Base-by-base conservation (phyloP, 2,113 vertebrate genomes). In the Varanus salvator region DNA sequence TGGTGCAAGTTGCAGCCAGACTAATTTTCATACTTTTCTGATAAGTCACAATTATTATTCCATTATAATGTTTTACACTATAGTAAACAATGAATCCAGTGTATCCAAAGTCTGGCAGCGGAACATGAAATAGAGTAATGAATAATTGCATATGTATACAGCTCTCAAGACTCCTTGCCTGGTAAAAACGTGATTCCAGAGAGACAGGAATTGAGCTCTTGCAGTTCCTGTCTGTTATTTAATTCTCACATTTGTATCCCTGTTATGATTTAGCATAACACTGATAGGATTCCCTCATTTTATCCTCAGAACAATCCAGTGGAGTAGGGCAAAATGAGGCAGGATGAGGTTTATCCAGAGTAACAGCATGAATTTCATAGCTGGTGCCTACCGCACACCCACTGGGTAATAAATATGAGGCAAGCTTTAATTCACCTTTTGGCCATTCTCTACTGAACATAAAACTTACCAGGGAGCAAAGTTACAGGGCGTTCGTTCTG, bases 41-140 rank as follows among this genome's bases (percentile, higher is more conserved):
- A 60, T 86, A 52, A 86, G n/a, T 86, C 85, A 86, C 71, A 86
- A 76, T 14, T 44, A 25, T 34, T 60, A 86, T 60, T 86, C 54
- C 7, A 54, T 54, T 44, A 34, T 34, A 44, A 44, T 44, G 38
- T 44, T 44, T 44, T 44, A 44, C 38, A 44, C 38, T 44, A 44
- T 44, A 44, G 38, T 44, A 44, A 44, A 44, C 60, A 6, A 86
- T 76, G 57, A 75, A 21, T 27, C 48, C 12, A 19, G 48, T 72
- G 66, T 60, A 64, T 86, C 34, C 85, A 68, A 68, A 78, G 60
- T 12, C 29, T 44, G 60, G 52, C 8, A 69, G 27, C 0, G 7
- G 44, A 52, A 71, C 50, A 19, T 0, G 3, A 21, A 44, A 44
- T 60, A 57, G 80, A n/a, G 34, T 12, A 23, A 34, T 38, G 38